Evolutionary conservation across 1,140 invertebrate genomes (phyloP).

Genomic region (Macrobrachium rosenbergii): DNA sequence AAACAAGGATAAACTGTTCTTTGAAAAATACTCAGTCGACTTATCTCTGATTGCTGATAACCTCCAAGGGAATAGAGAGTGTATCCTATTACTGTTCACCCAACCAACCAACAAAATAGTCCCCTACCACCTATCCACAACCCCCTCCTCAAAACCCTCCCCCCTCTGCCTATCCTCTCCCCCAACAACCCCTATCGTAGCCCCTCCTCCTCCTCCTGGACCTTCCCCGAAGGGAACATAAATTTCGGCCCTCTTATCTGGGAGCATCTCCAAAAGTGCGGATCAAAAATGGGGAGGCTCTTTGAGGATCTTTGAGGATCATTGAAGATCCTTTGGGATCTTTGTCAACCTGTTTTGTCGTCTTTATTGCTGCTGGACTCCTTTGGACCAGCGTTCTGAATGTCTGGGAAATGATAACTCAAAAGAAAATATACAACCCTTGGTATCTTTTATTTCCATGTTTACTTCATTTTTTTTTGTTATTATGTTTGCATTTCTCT

Average conservation of each 20-base stretch:
- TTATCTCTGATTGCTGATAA: too few relatives aligned
- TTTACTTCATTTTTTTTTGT: neutral
- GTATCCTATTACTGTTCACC: too few relatives aligned
- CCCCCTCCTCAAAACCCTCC: neutral
- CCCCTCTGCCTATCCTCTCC: too few relatives aligned
- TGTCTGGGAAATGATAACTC: neutral
- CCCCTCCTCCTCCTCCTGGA: neutral
- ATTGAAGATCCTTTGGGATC: too few relatives aligned
- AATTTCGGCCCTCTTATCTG: slow-evolving; percentile 26
- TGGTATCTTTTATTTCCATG: neutral
- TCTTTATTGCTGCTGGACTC: slow-evolving; percentile 23
- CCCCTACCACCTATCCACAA: neutral
- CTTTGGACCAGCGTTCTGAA: neutral
- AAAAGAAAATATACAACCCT: neutral
- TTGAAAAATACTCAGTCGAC: too few relatives aligned
- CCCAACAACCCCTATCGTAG: neutral
- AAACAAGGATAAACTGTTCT: neutral
- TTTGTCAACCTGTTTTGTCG: slow-evolving; percentile 19
- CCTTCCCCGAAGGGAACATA: slow-evolving; percentile 9
- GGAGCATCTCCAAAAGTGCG: slow-evolving; percentile 18
- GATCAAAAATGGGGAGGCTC: neutral
- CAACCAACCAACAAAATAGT: neutral
- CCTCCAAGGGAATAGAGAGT: too few relatives aligned
- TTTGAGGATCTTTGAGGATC: too few relatives aligned
- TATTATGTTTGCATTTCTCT: neutral